A percentile compares a stretch with the other conserved stretches of the same genome.
phyloP scores from a whole-genome alignment of 2,797 vertebrate genomes.

The Arrhamphus sclerolepis region DNA sequence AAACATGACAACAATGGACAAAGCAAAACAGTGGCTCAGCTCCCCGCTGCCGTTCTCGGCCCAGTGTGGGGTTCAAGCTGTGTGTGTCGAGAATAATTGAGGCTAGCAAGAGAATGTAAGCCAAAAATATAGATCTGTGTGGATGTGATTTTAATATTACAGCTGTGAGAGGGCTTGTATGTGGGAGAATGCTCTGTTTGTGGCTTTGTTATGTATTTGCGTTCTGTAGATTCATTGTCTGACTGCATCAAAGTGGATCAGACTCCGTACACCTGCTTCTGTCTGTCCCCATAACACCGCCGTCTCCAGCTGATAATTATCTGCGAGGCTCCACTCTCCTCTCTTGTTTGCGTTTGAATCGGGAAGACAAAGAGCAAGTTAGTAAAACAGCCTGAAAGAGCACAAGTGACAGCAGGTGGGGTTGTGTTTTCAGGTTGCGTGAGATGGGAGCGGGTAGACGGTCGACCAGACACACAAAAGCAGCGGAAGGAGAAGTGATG shows the following conservation, averaged over 20 bases:
- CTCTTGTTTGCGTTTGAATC: conserved; percentile 35
- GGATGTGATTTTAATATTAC: conserved; percentile 1
- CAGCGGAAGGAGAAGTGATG: conserved; percentile 62
- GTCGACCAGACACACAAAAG: conserved; percentile 34
- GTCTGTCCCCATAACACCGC: conserved; percentile 58
- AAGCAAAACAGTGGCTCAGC: conserved; percentile 54
- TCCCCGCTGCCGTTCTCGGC: conserved; percentile 60
- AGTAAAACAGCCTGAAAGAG: conserved; percentile 49
- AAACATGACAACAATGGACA: conserved; percentile 53
- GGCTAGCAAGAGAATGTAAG: conserved; percentile 24
- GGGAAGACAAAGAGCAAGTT: conserved; percentile 64
- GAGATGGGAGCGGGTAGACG: conserved; percentile 21
- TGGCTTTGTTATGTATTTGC: conserved; percentile 26
- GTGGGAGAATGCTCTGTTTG: not conserved
- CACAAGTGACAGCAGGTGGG: conserved; percentile 13
- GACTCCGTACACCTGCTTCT: conserved; percentile 48
- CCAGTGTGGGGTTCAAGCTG: conserved; percentile 34
- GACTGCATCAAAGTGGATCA: conserved; percentile 44
- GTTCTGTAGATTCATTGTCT: conserved; percentile 47
- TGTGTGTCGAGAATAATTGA: conserved; percentile 24
- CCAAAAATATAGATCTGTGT: conserved; percentile 5
- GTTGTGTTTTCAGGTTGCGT: not conserved
- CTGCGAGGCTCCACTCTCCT: conserved; percentile 57
- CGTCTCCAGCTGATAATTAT: conserved; percentile 69
- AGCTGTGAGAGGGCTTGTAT: not conserved